A percentile compares a stretch with the other conserved stretches of the same genome.
These are phyloP conservation scores for Scopus umbretta DNA, from an alignment of 2,113 vertebrate species.

Conservation along the genomic window DNA sequence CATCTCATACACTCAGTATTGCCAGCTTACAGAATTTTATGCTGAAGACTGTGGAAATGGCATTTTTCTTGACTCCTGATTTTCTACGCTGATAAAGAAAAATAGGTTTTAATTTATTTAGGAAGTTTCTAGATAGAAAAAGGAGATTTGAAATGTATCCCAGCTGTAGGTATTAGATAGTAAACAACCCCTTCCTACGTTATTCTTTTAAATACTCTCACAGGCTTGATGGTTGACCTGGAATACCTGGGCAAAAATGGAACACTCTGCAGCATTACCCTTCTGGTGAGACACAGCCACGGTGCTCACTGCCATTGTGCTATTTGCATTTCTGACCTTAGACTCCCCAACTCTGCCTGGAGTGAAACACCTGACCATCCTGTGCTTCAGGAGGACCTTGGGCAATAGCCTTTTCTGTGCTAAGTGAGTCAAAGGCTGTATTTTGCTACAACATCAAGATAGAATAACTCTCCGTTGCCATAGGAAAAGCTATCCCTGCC, in stretches of 20 bases:
- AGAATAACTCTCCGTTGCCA: background rate
- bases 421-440: background rate
- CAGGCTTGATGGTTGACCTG: background rate
- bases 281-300: background rate
- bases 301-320: fast-evolving
- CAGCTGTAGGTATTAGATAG: background rate
- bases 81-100: background rate
- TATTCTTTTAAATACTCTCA: background rate
- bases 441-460: background rate
- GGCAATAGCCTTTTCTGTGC: background rate
- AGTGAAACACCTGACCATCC: background rate
- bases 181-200: background rate
- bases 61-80: background rate
- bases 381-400: background rate
- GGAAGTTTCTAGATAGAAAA: background rate
- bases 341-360: background rate
- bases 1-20: background rate
- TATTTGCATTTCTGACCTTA: background rate
- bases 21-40: background rate
- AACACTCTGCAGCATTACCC: background rate
- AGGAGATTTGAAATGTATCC: background rate
- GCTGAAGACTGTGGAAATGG: background rate
- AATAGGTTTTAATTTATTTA: background rate
- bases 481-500: background rate
- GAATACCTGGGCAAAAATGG: background rate